Percentiles rank a stretch among this genome's conserved stretches.
These are phyloP conservation scores for Setipinna tenuifilis DNA, from an alignment of 2,797 vertebrate species.

Conservation along the genomic window DNA sequence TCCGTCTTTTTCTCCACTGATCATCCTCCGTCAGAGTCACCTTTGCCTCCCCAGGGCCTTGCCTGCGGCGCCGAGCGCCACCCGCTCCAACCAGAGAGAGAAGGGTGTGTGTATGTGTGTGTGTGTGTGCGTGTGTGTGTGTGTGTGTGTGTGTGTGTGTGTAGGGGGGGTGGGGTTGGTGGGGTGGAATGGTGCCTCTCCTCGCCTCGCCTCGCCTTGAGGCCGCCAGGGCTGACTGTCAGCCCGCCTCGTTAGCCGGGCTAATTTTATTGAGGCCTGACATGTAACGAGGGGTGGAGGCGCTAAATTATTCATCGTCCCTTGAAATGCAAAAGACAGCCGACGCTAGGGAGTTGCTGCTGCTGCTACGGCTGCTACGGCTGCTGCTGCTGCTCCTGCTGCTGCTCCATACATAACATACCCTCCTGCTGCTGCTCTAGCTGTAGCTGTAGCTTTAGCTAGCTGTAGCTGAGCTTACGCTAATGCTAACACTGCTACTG, in stretches of 20 bases:
- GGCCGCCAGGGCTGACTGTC: slow-evolving; percentile 57
- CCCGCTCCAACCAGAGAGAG: background rate
- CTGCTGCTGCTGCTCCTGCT: background rate
- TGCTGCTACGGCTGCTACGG: background rate
- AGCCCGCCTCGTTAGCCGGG: slow-evolving; percentile 59
- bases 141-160: no score
- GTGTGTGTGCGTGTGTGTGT: no score
- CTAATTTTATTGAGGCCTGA: slow-evolving; percentile 70
- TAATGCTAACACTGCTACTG: no score
- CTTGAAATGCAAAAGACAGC: slow-evolving; percentile 78
- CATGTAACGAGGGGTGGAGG: slow-evolving; percentile 59
- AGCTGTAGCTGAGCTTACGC: no score
- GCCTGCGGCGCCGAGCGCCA: slow-evolving; percentile 49
- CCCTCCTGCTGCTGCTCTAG: no score
- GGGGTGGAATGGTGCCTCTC: no score
- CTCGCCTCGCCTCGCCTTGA: slow-evolving; percentile 36
- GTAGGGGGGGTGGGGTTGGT: no score
- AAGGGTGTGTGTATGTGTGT: no score
- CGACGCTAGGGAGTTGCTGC: slow-evolving; percentile 62
- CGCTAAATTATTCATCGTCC: slow-evolving; percentile 76
- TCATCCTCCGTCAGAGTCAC: background rate
- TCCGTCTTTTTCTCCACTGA: background rate
- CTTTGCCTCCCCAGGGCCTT: slow-evolving; percentile 26
- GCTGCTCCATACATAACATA: no score
- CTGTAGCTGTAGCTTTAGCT: no score